A percentile compares a stretch with the other conserved stretches of the same genome.
Evolutionary conservation across 2,888 invertebrate species (phyloP).

Genomic region (Malthinus flaveolus): DNA sequence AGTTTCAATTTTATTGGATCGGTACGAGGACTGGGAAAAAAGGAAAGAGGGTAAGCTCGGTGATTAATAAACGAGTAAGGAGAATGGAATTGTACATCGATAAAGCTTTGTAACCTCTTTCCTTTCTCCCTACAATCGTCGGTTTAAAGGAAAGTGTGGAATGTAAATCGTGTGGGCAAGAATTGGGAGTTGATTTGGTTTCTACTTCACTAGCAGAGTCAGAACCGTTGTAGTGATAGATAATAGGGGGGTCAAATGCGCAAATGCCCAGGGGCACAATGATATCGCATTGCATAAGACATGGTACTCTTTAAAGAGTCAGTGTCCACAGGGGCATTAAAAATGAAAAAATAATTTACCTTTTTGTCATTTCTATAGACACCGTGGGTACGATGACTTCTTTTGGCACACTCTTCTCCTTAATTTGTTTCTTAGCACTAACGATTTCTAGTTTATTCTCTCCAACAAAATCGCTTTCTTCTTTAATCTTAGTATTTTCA

Average conservation of each 20-base stretch:
- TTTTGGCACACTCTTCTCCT: slow-evolving; percentile 33
- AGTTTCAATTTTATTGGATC: slow-evolving; percentile 35
- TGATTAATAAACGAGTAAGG: slow-evolving; percentile 36
- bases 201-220: too few species aligned
- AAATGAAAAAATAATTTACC: neutral
- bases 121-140: slow-evolving; percentile 46
- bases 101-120: slow-evolving; percentile 40
- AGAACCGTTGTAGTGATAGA: too few species aligned
- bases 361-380: neutral
- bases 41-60: slow-evolving; percentile 41
- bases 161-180: too few species aligned
- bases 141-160: too few species aligned
- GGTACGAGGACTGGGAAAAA: slow-evolving; percentile 37
- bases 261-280: too few species aligned
- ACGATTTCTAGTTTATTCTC: slow-evolving; percentile 16
- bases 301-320: too few species aligned
- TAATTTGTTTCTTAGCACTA: slow-evolving; percentile 7
- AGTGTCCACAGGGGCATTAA: too few species aligned
- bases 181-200: too few species aligned
- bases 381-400: slow-evolving; percentile 42
- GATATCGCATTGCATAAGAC: too few species aligned
- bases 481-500: slow-evolving; percentile 7
- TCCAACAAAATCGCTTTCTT: slow-evolving; percentile 6
- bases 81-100: slow-evolving; percentile 44
- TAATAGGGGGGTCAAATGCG: too few species aligned